Percentiles rank a stretch among this genome's conserved stretches.
These are phyloP conservation scores for Petaurus breviceps DNA, from an alignment of 2,113 vertebrate genomes.

Conservation along the genomic window DNA sequence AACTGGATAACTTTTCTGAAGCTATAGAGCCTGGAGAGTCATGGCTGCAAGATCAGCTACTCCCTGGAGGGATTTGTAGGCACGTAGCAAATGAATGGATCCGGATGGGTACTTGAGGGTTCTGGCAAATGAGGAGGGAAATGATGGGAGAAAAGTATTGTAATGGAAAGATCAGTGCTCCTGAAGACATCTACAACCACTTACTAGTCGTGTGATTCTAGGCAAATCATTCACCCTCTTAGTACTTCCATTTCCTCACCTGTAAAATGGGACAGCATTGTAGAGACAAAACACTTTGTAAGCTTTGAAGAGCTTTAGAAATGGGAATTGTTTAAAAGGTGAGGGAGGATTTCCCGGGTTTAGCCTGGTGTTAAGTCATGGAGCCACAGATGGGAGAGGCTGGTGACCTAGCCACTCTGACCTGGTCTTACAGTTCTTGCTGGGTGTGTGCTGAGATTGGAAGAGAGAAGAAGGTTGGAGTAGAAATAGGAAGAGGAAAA, in stretches of 20 bases:
- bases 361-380: background rate
- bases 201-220: background rate
- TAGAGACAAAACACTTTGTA: background rate
- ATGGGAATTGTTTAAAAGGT: background rate
- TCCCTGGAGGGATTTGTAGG: background rate
- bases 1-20: background rate
- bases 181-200: background rate
- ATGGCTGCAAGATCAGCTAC: background rate
- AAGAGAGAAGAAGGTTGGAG: background rate
- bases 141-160: background rate
- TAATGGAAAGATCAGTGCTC: background rate
- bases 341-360: background rate
- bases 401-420: background rate
- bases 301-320: background rate
- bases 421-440: background rate
- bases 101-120: background rate
- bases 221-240: background rate
- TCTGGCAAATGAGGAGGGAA: background rate
- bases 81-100: background rate
- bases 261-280: background rate
- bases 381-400: background rate
- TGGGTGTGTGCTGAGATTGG: background rate
- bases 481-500: background rate
- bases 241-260: background rate
- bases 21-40: background rate